Conservation (phyloP, 2,113 vertebrate genomes). For the Aythya baeri region DNA sequence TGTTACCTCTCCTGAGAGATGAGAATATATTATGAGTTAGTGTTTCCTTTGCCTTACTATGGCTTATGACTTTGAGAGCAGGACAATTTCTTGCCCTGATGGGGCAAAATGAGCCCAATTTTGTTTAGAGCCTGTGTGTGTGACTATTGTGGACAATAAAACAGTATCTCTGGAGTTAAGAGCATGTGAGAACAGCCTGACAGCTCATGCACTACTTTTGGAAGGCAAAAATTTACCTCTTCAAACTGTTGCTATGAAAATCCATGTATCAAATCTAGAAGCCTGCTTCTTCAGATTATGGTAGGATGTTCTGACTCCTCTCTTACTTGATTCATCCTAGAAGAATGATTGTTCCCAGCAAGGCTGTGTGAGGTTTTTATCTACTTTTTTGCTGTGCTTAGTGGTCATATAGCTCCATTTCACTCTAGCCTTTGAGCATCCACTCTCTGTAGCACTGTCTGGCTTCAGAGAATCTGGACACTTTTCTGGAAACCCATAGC, state of each 20-base stretch:
- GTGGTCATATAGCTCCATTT: background rate
- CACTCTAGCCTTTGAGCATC: background rate
- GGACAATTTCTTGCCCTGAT: background rate
- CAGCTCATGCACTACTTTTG: background rate
- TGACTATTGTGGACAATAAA: background rate
- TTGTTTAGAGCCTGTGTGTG: background rate
- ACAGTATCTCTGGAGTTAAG: background rate
- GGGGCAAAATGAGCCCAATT: background rate
- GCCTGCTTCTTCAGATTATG: background rate
- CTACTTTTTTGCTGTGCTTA: background rate
- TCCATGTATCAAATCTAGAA: background rate
- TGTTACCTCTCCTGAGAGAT: background rate
- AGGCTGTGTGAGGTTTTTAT: background rate
- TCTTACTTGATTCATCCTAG: background rate
- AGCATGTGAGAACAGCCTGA: background rate
- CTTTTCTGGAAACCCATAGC: background rate
- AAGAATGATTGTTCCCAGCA: background rate
- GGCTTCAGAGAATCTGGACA: background rate
- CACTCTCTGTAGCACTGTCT: background rate
- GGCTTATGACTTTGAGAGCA: background rate
- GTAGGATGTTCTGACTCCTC: background rate
- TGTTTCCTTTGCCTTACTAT: background rate
- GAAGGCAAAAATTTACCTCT: background rate
- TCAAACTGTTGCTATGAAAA: background rate
- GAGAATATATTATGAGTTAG: background rate